Base-by-base conservation (phyloP, 2,113 vertebrate species). In the Oreotragus oreotragus region DNA sequence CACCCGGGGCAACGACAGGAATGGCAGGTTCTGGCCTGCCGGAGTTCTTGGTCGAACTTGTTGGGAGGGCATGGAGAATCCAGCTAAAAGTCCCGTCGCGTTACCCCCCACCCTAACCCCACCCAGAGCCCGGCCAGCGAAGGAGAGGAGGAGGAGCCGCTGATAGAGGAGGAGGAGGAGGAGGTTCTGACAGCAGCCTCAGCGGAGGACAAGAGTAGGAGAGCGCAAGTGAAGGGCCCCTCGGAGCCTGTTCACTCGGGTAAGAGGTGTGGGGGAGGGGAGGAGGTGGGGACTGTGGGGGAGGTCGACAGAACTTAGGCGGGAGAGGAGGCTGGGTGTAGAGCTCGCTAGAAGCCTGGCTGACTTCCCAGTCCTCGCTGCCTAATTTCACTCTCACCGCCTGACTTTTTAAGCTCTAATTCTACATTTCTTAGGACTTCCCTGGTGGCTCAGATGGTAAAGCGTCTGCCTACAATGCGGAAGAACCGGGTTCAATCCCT, bases 101-200 rank as follows among this genome's bases (percentile, higher is more conserved):
- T 15, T 14, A 3, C 15, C 10, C 7, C 5, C 13, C 4, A 6
- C 3, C 7, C 49, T 53, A 1, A 5, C 62, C 25, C 15, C 9
- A 0, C 36, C 33, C 98, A 99, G 99, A 99, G 99, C 92, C 98
- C 99, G 73, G 99, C 99, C 94, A 99, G 99, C 0, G 99, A 99
- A 98, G 99, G 99, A 0, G 99, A 99, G 49, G 99, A 99, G 76
- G 99, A 99, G 33, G 99, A 99, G 88, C 95, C 99, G 96, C 96
- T 98, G 1, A 99, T 99, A 28, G 99, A 99, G 3, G 99, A 99
- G 6, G 99, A 99, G 19, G 98, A 98, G 39, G 98, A 98, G 5
- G 98, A 98, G 49, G 83, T 49, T 0, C 95, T 99, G 98, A 97
- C 98, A 0, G 97, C 97, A 2, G 98, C 88, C 98, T 99, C 87